Evolutionary conservation across 2,797 vertebrate species (phyloP).

Genomic region (Paramormyrops hopkinsi): DNA sequence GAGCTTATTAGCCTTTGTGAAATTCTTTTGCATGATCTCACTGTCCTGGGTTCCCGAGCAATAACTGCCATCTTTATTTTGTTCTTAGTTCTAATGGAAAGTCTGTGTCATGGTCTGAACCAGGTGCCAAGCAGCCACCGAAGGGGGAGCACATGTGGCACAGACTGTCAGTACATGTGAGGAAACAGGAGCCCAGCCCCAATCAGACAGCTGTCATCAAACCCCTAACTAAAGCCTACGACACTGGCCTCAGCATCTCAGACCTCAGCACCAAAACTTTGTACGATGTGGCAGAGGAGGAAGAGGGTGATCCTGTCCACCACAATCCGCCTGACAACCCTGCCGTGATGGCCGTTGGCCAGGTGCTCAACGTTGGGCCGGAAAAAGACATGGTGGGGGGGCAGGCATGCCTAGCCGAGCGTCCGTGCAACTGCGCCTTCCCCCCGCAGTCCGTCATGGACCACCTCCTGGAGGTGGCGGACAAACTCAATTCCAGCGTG

Average conservation of each 20-base stretch:
- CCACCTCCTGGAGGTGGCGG: constrained; percentile 70
- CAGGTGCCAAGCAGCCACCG: constrained; percentile 95
- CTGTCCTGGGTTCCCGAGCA: constrained; percentile 50
- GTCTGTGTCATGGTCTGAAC: constrained; percentile 99
- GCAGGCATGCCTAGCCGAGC: constrained; percentile 64
- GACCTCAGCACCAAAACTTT: constrained; percentile 80
- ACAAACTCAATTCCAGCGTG: constrained; percentile 66
- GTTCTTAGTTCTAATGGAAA: constrained; percentile 99
- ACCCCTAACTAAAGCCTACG: constrained; percentile 93
- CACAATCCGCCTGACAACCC: constrained; percentile 59
- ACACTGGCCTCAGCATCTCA: constrained; percentile 75
- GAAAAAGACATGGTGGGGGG: constrained; percentile 57
- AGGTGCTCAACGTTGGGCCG: constrained; percentile 29
- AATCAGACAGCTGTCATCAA: constrained; percentile 99
- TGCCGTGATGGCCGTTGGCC: constrained; percentile 62
- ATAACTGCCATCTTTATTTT: constrained; percentile 90
- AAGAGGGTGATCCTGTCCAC: constrained; percentile 55
- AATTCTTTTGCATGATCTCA: constrained; percentile 21
- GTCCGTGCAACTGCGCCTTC: constrained; percentile 53
- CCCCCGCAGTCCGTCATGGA: constrained; percentile 57
- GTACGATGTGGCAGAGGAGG: constrained; percentile 79
- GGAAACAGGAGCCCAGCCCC: constrained; percentile 90
- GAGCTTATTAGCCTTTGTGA: neutral
- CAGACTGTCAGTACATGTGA: constrained; percentile 99
- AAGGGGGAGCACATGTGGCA: constrained; percentile 94